Evolutionary conservation across 2,113 vertebrate species (phyloP).

Genomic region (Mus spicilegus): DNA sequence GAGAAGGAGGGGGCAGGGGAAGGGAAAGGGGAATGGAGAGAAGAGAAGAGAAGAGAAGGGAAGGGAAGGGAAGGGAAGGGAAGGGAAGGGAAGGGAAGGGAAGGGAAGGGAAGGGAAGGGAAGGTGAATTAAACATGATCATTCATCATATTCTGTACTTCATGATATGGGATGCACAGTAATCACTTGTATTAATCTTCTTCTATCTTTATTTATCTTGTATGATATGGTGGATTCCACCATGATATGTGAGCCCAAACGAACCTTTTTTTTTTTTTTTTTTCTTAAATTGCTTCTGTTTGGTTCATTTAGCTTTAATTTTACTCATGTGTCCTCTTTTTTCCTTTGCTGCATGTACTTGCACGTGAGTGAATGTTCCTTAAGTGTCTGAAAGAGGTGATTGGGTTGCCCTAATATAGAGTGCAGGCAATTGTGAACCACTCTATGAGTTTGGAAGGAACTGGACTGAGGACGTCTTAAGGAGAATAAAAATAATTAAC

Average conservation of each 20-base stretch:
- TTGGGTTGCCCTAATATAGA: neutral
- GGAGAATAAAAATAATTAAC: neutral
- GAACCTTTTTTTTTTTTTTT: neutral
- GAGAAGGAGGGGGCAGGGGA: fast-evolving
- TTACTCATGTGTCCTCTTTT: neutral
- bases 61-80: fast-evolving
- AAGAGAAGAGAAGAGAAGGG: neutral
- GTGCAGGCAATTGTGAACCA: neutral
- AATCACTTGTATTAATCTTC: neutral
- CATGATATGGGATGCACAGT: neutral
- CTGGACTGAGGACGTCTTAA: neutral
- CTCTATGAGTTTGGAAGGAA: neutral
- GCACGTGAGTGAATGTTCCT: no score
- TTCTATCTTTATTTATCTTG: neutral
- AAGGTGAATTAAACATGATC: neutral
- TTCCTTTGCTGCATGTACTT: neutral
- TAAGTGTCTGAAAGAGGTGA: neutral
- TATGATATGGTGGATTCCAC: neutral
- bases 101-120: neutral
- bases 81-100: fast-evolving
- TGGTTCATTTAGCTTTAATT: neutral
- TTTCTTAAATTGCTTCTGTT: neutral
- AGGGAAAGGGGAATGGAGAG: fast-evolving
- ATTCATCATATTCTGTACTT: neutral
- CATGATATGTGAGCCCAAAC: neutral